Evolutionary conservation across 2,113 vertebrate species (phyloP).

Genomic region (Menura novaehollandiae): DNA sequence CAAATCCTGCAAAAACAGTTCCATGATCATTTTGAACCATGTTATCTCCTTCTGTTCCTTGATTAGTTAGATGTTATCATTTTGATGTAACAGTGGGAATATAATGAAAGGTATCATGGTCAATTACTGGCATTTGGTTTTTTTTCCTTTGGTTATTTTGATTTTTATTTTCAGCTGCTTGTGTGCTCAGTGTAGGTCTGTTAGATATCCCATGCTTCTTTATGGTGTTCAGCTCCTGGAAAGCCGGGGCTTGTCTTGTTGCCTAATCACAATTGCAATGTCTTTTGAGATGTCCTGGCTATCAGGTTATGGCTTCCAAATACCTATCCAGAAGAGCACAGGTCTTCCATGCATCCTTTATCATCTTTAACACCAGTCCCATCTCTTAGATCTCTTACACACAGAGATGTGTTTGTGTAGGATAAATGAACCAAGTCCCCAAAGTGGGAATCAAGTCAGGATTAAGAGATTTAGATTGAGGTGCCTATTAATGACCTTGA

Average conservation of each 20-base stretch:
- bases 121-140: neutral
- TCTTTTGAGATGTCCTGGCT: neutral
- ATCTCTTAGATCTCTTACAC: neutral
- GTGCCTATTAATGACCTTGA: neutral
- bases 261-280: neutral
- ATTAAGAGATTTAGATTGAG: neutral
- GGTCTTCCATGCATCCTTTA: neutral
- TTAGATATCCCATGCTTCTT: neutral
- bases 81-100: neutral
- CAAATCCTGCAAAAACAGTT: neutral
- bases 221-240: neutral
- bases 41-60: neutral
- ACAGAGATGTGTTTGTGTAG: neutral
- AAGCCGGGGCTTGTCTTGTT: neutral
- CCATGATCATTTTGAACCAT: neutral
- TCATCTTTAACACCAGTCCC: neutral
- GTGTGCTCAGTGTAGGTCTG: neutral
- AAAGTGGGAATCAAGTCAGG: neutral
- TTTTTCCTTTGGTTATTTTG: neutral
- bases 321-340: neutral
- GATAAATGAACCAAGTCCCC: neutral
- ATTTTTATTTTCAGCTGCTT: neutral
- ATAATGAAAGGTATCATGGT: neutral
- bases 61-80: neutral
- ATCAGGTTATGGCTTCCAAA: neutral